Evolutionary conservation across 2,797 vertebrate genomes (phyloP), one percentile per base, ranked within the genome.

Genomic region (Manis javanica): DNA sequence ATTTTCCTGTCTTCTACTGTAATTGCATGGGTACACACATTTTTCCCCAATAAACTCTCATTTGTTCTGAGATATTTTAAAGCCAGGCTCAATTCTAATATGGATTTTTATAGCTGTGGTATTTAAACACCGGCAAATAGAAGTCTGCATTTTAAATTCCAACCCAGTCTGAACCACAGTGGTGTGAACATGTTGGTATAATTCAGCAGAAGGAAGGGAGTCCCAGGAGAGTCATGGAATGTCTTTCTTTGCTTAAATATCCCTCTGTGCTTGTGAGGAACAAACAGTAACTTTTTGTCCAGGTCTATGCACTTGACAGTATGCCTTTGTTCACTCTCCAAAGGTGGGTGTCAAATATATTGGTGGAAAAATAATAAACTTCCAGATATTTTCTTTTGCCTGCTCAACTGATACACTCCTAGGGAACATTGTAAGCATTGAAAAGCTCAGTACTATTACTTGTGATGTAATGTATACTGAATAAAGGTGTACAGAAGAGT

Each of bases 201-300:
- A 97, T 98, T 98, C 94, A 97, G 4, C 96, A 98, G 97, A 98
- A 98, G 98, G 98, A 98, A 98, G 94, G 97, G 98, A 97, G 98
- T 99, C 99, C 99, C 99, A 42, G 96, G 99, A 98, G 99, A 98
- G 96, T 97, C 98, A 88, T 98, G 99, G 99, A 99, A 99, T 99
- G 99, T 98, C 98, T 99, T 99, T 99, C 98, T 96, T 98, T 99
- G 98, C 98, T 98, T 98, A 98, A 98, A 98, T 98, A 97, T 98
- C 99, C 98, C 98, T 98, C 98, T 95, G 98, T 97, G 97, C 98
- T 98, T 88, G 42, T 12, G 57, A 94, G 84, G 92, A 98, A 96
- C 98, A 99, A 98, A 99, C 98, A 98, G 98, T 98, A 98, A 98
- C 98, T 98, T 98, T 99, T 96, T 98, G 98, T 98, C 97, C 98